These are phyloP conservation scores for Pardosa pseudoannulata DNA, from an alignment of 2,888 invertebrate species.

Conservation along the genomic window DNA sequence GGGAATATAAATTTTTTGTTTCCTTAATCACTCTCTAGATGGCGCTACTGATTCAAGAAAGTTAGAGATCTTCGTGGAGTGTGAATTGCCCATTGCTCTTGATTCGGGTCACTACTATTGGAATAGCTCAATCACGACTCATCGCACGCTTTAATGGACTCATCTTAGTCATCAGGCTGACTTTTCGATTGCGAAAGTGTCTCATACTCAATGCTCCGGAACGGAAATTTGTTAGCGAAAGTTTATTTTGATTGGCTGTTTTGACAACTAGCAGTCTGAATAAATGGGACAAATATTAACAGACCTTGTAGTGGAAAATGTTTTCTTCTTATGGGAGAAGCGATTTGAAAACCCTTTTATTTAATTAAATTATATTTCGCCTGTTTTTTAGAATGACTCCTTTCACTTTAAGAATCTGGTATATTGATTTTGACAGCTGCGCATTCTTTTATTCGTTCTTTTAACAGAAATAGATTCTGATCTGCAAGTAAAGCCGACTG, in stretches of 20 bases:
- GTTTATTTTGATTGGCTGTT: constrained; percentile 30
- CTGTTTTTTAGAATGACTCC: too few species aligned
- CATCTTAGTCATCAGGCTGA: constrained; percentile 49
- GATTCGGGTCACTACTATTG: constrained; percentile 38
- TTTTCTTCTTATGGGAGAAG: background rate
- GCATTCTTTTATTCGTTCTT: too few species aligned
- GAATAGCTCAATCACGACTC: constrained; percentile 38
- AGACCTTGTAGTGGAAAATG: constrained; percentile 20
- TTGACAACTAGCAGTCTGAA: constrained; percentile 10
- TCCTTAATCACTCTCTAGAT: constrained; percentile 32
- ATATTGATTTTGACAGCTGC: too few species aligned
- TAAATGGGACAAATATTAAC: constrained; percentile 37
- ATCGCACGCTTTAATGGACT: constrained; percentile 44
- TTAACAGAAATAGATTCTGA: too few species aligned
- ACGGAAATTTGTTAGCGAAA: constrained; percentile 38
- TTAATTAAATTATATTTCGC: too few species aligned
- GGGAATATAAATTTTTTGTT: background rate
- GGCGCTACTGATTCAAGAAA: constrained; percentile 22
- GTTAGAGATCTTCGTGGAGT: background rate
- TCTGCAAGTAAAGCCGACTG: too few species aligned
- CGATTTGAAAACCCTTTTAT: too few species aligned
- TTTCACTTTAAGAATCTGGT: too few species aligned
- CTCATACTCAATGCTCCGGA: constrained; percentile 32
- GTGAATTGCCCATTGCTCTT: background rate
- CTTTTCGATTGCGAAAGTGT: constrained; percentile 37